These are phyloP conservation scores for Eupithecia inturbata DNA, from an alignment of 2,888 invertebrate genomes.

Conservation along the genomic window DNA sequence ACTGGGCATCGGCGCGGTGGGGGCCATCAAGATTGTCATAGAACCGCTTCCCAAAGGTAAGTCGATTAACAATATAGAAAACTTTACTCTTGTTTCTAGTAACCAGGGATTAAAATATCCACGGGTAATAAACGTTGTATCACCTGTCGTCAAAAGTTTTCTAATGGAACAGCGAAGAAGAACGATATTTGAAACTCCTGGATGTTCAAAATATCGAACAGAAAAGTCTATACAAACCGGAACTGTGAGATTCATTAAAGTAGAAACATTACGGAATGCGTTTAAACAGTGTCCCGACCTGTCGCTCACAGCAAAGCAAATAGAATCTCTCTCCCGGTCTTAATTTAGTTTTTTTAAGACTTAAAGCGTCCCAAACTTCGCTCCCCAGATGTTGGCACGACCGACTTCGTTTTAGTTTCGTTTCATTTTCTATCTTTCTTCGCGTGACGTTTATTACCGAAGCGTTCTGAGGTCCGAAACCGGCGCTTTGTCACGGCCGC, in stretches of 20 bases:
- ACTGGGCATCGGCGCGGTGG: constrained; percentile 64
- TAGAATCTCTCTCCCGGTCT: constrained; percentile 69
- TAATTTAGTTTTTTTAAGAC: constrained; percentile 74
- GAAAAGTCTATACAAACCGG: neutral
- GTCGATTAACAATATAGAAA: constrained; percentile 34
- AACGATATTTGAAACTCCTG: neutral
- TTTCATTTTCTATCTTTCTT: constrained; percentile 81
- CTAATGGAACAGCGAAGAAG: neutral
- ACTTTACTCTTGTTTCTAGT: neutral
- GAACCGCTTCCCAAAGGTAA: constrained; percentile 82
- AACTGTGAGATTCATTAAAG: constrained; percentile 24
- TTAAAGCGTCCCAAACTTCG: constrained; percentile 63
- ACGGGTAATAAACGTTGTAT: neutral
- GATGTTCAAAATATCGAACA: constrained; percentile 7
- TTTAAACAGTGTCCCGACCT: constrained; percentile 55
- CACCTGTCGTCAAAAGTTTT: neutral
- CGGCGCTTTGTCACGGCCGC: constrained; percentile 70
- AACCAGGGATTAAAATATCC: no score
- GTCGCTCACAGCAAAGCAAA: constrained; percentile 74
- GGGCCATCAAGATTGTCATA: constrained; percentile 78
- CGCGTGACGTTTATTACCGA: constrained; percentile 78
- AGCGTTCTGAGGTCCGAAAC: constrained; percentile 58
- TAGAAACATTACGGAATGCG: constrained; percentile 27
- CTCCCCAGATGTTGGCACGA: constrained; percentile 71
- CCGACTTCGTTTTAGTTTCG: constrained; percentile 78